Evolutionary conservation across 1,140 invertebrate species (phyloP), one percentile per base, ranked within the genome.

Genomic region (Mamestra configurata): DNA sequence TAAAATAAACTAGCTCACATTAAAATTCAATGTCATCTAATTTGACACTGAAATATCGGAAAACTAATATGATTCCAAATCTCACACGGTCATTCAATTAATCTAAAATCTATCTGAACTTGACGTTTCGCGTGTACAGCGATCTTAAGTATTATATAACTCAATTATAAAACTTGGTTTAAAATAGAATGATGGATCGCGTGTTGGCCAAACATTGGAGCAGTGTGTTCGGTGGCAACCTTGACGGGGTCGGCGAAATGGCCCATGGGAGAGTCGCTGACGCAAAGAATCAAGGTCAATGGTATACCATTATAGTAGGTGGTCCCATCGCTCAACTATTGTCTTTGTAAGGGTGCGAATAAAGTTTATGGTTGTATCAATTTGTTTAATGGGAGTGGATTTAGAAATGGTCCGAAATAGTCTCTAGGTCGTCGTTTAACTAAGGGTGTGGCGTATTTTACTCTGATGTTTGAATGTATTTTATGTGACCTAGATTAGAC

Each of bases 261-360:
- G 87, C 79, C 49, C 79, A 86, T 87, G 88, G 89, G 89, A 87
- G 73, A 86, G 88, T 84, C 85, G 57, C 53, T 90, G 87, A 89
- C 89, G 90, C 82, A 88, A 78, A 81, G 79, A 85, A 82, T 89
- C 86, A 90, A 90, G 90, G 90, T 70, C 79, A 81, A 77, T 72
- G 53, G 51, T 83, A 78, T 84, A 80, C 83, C 77, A 82, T 87
- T 73, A 84, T 49, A 70, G 64, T 77, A 80, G 84, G 84, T 73
- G 82, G 73, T 59, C 79, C 53, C 79, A 80, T 80, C 64, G 72
- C 53, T 85, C 53, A 82, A 80, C 78, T 64, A 78, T 79, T 81
- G 64, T 79, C 64, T 81, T 68, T 82, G 79, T 61, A 70, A 73
- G 83, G 85, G 82, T 84, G 80, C 57, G 72, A 81, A 78, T 81